These are phyloP conservation scores for Ciconia boyciana DNA, from an alignment of 2,113 vertebrate genomes.

Conservation along the genomic window DNA sequence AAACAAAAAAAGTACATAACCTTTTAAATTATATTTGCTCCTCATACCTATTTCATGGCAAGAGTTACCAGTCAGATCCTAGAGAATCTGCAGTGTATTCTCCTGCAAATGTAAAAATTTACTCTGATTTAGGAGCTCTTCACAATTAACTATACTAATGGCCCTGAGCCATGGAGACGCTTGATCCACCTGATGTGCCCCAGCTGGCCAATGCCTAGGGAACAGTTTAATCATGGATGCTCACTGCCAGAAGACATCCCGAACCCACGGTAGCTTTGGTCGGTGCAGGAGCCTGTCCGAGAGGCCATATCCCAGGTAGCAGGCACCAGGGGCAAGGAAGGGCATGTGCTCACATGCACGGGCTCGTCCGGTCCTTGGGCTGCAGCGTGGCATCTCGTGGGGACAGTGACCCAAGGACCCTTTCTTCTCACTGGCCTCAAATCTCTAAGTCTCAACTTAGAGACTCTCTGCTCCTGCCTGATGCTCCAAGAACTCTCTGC, in stretches of 20 bases:
- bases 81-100: not conserved
- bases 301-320: fast-evolving
- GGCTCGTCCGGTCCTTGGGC: not conserved
- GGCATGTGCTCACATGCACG: fast-evolving
- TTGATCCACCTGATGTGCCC: not conserved
- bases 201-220: not conserved
- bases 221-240: not conserved
- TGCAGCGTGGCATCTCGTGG: fast-evolving
- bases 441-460: too few relatives aligned
- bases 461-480: not conserved
- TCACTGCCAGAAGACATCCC: not conserved
- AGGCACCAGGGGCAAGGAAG: not conserved
- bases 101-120: not conserved
- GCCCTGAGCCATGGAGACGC: fast-evolving
- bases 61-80: not conserved
- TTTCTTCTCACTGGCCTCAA: not conserved
- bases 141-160: not conserved
- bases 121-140: not conserved
- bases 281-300: not conserved
- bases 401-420: not conserved
- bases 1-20: too few relatives aligned
- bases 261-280: fast-evolving
- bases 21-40: not conserved
- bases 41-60: not conserved
- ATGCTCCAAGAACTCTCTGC: not conserved